Evolutionary conservation across 2,888 invertebrate genomes (phyloP).

Genomic region (Chrysolina americana): DNA sequence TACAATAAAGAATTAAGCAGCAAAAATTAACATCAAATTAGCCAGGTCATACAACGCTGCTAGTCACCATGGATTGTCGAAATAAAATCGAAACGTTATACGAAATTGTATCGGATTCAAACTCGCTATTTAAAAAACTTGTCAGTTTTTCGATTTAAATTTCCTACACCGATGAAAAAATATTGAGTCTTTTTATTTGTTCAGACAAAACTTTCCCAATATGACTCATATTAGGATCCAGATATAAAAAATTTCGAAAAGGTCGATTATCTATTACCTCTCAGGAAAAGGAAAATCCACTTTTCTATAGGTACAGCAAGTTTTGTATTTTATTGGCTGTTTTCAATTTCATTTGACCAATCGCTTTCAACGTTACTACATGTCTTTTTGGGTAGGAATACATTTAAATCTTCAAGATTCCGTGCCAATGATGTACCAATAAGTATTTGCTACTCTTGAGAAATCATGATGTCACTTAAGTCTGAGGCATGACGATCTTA

Average conservation of each 20-base stretch:
- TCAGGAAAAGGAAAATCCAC: constrained; percentile 14
- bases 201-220: no score
- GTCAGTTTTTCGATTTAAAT: no score
- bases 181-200: no score
- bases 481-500: constrained; percentile 42
- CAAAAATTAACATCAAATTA: no score
- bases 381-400: neutral
- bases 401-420: neutral
- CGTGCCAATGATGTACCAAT: constrained; percentile 43
- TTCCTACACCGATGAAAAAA: no score
- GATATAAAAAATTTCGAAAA: constrained; percentile 73
- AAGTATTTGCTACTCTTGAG: constrained; percentile 54
- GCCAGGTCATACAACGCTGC: no score
- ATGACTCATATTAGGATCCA: no score
- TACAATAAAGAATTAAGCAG: no score
- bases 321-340: neutral
- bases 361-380: neutral
- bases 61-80: no score
- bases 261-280: constrained; percentile 18
- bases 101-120: no score
- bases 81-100: no score
- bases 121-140: no score
- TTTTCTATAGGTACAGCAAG: neutral
- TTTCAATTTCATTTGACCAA: neutral
- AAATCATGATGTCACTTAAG: constrained; percentile 44